Percentiles rank a stretch among this genome's conserved stretches.
Evolutionary conservation across 2,797 vertebrate species (phyloP).

Genomic region (Alouatta caraya): DNA sequence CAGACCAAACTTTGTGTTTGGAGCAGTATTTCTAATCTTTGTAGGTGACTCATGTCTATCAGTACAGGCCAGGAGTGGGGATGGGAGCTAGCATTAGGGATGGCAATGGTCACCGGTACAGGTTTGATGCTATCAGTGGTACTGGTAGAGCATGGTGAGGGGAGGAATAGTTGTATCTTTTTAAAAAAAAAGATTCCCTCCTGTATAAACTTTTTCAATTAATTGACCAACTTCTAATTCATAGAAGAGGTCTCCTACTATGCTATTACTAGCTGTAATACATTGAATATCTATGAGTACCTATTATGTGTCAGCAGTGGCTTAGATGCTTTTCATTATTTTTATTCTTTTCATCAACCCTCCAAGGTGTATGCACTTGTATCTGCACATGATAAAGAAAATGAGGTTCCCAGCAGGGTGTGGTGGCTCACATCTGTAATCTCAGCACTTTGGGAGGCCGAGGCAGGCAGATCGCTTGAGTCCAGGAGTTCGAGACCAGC

Average conservation of each 20-base stretch:
- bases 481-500: neutral
- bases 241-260: neutral
- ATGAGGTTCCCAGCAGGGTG: neutral
- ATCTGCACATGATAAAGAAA: neutral
- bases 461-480: neutral
- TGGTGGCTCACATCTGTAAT: neutral
- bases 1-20: neutral
- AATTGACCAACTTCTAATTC: neutral
- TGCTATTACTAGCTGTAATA: neutral
- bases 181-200: neutral
- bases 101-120: neutral
- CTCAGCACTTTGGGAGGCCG: neutral
- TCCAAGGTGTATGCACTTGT: neutral
- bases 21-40: slow-evolving; percentile 30
- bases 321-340: neutral
- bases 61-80: neutral
- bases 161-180: neutral
- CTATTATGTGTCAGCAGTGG: neutral
- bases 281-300: neutral
- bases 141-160: neutral
- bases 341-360: neutral
- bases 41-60: neutral
- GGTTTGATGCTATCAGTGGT: neutral
- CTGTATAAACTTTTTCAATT: neutral
- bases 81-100: neutral